These are phyloP conservation scores for Dendropsophus ebraccatus DNA, from an alignment of 2,113 vertebrate genomes.

Conservation along the genomic window DNA sequence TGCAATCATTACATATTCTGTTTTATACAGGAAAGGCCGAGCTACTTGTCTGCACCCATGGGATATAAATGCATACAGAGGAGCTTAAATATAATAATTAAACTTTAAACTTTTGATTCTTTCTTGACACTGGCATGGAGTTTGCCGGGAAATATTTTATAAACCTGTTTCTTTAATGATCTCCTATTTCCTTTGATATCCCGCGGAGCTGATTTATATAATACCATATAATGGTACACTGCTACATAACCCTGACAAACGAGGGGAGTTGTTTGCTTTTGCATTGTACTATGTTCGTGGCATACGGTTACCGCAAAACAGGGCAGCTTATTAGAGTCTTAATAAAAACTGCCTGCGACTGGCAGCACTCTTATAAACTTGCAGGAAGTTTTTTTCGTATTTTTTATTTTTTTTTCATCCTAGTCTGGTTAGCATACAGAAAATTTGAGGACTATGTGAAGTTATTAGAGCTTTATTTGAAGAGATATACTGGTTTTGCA, in stretches of 20 bases:
- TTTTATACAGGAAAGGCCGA: slow-evolving; percentile 31
- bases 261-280: slow-evolving; percentile 11
- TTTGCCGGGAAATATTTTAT: slow-evolving; percentile 46
- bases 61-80: slow-evolving; percentile 25
- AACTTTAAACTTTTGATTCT: slow-evolving; percentile 26
- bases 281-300: background rate
- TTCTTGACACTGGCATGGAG: slow-evolving; percentile 9
- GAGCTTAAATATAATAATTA: slow-evolving; percentile 47
- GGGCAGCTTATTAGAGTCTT: background rate
- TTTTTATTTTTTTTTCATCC: background rate
- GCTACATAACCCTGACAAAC: slow-evolving; percentile 18
- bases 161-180: slow-evolving; percentile 30
- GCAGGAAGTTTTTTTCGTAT: background rate
- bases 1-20: slow-evolving; percentile 41
- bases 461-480: background rate
- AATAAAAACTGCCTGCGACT: background rate
- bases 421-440: background rate
- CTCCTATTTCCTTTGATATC: background rate
- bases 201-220: background rate
- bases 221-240: background rate
- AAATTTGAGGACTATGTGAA: background rate
- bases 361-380: background rate
- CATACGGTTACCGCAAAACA: background rate
- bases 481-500: no score
- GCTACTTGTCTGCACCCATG: background rate